Evolutionary conservation across 2,797 vertebrate species (phyloP).

Genomic region (Acanthornis magna): DNA sequence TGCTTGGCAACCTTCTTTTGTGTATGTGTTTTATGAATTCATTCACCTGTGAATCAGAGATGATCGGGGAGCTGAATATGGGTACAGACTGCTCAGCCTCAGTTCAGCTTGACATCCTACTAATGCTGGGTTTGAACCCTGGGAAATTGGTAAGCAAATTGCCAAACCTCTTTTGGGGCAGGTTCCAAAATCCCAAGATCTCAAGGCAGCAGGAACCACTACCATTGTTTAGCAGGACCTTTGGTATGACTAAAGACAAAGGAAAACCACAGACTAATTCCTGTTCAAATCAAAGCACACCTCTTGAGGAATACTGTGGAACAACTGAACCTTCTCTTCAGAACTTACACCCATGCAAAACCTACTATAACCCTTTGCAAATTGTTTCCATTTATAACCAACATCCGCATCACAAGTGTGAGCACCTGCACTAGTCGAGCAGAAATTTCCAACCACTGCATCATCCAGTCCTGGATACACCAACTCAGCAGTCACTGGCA

Average conservation of each 20-base stretch:
- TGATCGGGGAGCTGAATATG: slow-evolving; percentile 25
- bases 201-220: not conserved
- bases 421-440: not conserved
- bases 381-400: not conserved
- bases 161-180: not conserved
- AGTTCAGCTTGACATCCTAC: not conserved
- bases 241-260: not conserved
- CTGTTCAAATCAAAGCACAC: accelerated
- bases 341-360: not conserved
- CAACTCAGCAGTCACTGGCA: not conserved
- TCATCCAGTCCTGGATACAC: not conserved
- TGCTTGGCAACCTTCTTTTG: slow-evolving; percentile 77
- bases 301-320: not conserved
- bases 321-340: not conserved
- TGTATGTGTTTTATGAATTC: slow-evolving; percentile 61
- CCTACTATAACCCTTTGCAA: not conserved
- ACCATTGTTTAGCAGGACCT: not conserved
- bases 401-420: accelerated
- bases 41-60: slow-evolving; percentile 67
- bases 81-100: not conserved
- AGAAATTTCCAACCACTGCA: not conserved
- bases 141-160: not conserved
- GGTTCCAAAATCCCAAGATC: not conserved
- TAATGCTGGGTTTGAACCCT: not conserved
- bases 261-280: not conserved